phyloP scores from a whole-genome alignment of 1,140 invertebrate genomes.

The Ceratina japonica region DNA sequence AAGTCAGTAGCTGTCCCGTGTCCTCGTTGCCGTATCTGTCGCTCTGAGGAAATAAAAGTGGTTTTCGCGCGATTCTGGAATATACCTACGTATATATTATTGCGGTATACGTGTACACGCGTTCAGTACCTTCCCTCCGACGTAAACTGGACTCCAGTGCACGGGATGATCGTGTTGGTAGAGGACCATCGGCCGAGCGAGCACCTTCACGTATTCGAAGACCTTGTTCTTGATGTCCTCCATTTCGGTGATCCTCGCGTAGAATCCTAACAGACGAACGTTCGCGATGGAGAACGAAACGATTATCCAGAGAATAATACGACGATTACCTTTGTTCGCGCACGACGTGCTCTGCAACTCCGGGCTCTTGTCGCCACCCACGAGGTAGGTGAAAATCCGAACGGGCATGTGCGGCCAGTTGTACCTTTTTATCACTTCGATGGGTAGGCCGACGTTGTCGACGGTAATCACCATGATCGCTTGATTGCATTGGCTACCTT shows the following conservation, averaged over 20 bases:
- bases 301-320: background rate
- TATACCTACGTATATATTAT: no score
- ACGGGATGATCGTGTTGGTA: slow-evolving; percentile 93
- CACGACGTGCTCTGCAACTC: slow-evolving; percentile 97
- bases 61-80: background rate
- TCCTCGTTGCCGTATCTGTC: slow-evolving; percentile 85
- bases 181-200: slow-evolving; percentile 94
- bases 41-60: slow-evolving; percentile 76
- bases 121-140: slow-evolving; percentile 89
- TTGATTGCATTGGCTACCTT: slow-evolving; percentile 97
- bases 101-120: no score
- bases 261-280: slow-evolving; percentile 84
- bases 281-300: background rate
- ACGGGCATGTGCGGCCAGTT: slow-evolving; percentile 96
- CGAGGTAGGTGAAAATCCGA: slow-evolving; percentile 97
- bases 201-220: slow-evolving; percentile 93
- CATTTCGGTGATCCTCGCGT: slow-evolving; percentile 89
- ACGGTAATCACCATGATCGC: slow-evolving; percentile 94
- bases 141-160: slow-evolving; percentile 94
- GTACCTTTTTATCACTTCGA: slow-evolving; percentile 89
- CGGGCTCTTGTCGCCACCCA: slow-evolving; percentile 93
- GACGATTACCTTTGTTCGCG: slow-evolving; percentile 92
- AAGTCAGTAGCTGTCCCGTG: slow-evolving; percentile 90
- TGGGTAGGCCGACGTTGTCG: slow-evolving; percentile 91
- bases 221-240: slow-evolving; percentile 93